A percentile compares a stretch with the other conserved stretches of the same genome.
These are phyloP conservation scores for Cryptocephalus primarius DNA, from an alignment of 2,888 invertebrate genomes.

Conservation along the genomic window DNA sequence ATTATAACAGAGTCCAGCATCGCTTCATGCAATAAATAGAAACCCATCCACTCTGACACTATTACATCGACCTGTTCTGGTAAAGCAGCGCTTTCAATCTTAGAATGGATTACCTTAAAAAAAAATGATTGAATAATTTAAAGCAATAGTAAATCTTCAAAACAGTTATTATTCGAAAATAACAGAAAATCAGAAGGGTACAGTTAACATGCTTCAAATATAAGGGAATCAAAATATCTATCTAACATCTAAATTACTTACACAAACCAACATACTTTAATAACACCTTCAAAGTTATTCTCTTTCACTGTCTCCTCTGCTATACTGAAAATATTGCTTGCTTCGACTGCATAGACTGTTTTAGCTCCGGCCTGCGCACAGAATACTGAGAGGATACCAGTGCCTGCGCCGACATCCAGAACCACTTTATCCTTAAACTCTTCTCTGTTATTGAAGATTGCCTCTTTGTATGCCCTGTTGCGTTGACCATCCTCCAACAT, in stretches of 20 bases:
- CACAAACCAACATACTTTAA: conserved; percentile 43
- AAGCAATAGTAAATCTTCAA: too few relatives aligned
- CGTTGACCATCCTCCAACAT: conserved; percentile 71
- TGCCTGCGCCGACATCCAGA: conserved; percentile 78
- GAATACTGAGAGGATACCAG: conserved; percentile 81
- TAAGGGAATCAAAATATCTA: not conserved
- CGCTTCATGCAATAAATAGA: conserved; percentile 87
- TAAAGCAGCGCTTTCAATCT: conserved; percentile 64
- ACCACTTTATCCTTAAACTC: conserved; percentile 68
- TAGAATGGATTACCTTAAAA: conserved; percentile 57
- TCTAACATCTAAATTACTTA: too few relatives aligned
- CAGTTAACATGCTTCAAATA: not conserved
- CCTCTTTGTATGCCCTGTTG: conserved; percentile 68
- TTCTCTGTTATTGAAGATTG: conserved; percentile 56
- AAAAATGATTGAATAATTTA: not conserved
- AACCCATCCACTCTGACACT: conserved; percentile 98
- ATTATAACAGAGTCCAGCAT: conserved; percentile 85
- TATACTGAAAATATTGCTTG: conserved; percentile 56
- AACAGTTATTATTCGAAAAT: too few relatives aligned
- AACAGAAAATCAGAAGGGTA: conserved; percentile 7
- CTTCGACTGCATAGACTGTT: conserved; percentile 78
- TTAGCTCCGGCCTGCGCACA: conserved; percentile 85
- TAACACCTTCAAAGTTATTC: conserved; percentile 54
- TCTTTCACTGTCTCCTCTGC: conserved; percentile 57
- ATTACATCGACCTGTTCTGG: conserved; percentile 75